phyloP scores from a whole-genome alignment of 2,113 vertebrate genomes.

The Clarias macrocephalus region DNA sequence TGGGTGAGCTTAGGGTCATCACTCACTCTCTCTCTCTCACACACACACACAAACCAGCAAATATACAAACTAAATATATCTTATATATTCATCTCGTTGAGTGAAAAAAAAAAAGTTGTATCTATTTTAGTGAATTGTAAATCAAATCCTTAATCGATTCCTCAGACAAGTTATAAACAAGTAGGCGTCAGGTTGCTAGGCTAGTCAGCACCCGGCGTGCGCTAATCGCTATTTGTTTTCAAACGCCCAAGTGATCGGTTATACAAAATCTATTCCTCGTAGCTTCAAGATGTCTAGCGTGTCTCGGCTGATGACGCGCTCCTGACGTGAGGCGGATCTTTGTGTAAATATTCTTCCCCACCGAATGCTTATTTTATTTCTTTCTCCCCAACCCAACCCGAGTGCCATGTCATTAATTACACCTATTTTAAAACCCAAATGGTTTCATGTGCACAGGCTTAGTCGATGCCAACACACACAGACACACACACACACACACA shows the following conservation, averaged over 20 bases:
- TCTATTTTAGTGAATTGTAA: neutral
- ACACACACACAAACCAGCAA: neutral
- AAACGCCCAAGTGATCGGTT: neutral
- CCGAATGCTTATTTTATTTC: neutral
- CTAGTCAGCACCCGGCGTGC: neutral
- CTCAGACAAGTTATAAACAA: neutral
- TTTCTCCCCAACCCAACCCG: neutral
- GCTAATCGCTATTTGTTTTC: neutral
- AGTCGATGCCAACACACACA: neutral
- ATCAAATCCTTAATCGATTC: neutral
- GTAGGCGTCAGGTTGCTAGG: neutral
- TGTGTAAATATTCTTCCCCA: neutral
- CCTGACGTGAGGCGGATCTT: neutral
- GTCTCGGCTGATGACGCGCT: neutral
- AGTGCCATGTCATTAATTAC: neutral
- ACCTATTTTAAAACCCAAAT: neutral
- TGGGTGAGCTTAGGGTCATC: slow-evolving; percentile 2
- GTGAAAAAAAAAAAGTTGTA: neutral
- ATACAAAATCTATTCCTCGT: neutral
- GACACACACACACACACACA: slow-evolving; percentile 4
- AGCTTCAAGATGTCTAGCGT: neutral
- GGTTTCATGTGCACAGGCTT: neutral
- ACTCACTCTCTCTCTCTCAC: neutral
- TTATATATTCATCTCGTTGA: neutral
- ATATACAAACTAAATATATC: too few relatives aligned